Base-by-base conservation (phyloP, 23 tunicate genomes). In the Diplosoma virens region DNA sequence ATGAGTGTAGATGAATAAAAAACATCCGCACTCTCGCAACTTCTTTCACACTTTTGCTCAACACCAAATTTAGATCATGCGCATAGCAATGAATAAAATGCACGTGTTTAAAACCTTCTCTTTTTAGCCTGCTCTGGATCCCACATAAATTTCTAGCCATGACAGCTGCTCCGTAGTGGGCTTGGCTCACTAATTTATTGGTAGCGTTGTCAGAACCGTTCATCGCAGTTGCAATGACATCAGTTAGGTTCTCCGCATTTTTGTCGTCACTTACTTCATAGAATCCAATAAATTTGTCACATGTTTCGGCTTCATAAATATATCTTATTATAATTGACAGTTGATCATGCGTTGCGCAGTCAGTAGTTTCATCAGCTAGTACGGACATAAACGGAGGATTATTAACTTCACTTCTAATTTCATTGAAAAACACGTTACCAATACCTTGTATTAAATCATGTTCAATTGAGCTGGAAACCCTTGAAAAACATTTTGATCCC, bases 301-400 rank as follows among this genome's bases (percentile, higher is more conserved):
- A n/a, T n/a, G n/a, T n/a, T n/a, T n/a, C n/a, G 63, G 63, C 24
- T 56, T 56, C 24, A 56, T 56, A 56, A 25, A 56, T 25, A 56
- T 56, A 56, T 25, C 63, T 56, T 56, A 56, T 11, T 56, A 56
- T 56, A 20, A 56, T 56, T 56, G 63, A 56, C 63, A 56, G 63
- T 20, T 56, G 63, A 56, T 22, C 63, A 56, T 56, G 63, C 63
- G 63, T 56, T 56, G 63, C 63, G 63, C 63, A 56, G 20, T 56
- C 63, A 14, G 63, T 56, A 56, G 63, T 56, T 56, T 56, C 63
- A 25, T 56, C 63, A 20, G 24, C 24, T 56, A 14, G 63, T 20
- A 56, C 63, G 63, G 63, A 11, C 20, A 56, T 56, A 56, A 56
- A 56, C 20, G 63, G 21, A 14, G 63, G 6, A 14, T 56, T 20